phyloP scores from a whole-genome alignment of 2,888 invertebrate species.

The Eilema caniola region DNA sequence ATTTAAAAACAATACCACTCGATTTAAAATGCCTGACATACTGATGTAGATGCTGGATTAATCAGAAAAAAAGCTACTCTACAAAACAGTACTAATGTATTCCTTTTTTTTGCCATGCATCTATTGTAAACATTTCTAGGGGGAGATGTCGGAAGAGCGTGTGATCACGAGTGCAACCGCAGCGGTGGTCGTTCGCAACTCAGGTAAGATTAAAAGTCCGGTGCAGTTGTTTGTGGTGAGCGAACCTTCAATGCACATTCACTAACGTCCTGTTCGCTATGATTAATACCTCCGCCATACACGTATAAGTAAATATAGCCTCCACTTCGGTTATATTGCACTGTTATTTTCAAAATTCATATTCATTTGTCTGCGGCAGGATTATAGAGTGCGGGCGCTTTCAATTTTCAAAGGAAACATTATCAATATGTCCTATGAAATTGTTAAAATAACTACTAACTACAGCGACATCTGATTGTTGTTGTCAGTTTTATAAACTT shows the following conservation, averaged over 20 bases:
- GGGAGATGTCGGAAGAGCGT: constrained; percentile 42
- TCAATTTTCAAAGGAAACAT: constrained; percentile 17
- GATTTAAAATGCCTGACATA: neutral
- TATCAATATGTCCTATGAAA: constrained; percentile 31
- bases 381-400: constrained; percentile 60
- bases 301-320: constrained; percentile 70
- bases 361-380: constrained; percentile 72
- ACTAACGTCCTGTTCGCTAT: constrained; percentile 64
- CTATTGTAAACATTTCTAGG: constrained; percentile 34
- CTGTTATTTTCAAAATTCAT: constrained; percentile 71
- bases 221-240: constrained; percentile 75
- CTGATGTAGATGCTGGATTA: neutral
- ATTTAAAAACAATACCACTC: too few species aligned
- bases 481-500: too few species aligned
- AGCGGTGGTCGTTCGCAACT: constrained; percentile 58
- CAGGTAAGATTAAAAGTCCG: constrained; percentile 82
- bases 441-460: too few species aligned
- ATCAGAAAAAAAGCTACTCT: neutral
- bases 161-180: constrained; percentile 63
- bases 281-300: constrained; percentile 75
- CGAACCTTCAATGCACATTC: constrained; percentile 71
- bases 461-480: too few species aligned
- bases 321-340: constrained; percentile 64
- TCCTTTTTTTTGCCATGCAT: constrained; percentile 32
- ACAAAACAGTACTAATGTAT: constrained; percentile 14